Conservation (phyloP, 2,113 vertebrate species). For the Sebastes fasciatus region DNA sequence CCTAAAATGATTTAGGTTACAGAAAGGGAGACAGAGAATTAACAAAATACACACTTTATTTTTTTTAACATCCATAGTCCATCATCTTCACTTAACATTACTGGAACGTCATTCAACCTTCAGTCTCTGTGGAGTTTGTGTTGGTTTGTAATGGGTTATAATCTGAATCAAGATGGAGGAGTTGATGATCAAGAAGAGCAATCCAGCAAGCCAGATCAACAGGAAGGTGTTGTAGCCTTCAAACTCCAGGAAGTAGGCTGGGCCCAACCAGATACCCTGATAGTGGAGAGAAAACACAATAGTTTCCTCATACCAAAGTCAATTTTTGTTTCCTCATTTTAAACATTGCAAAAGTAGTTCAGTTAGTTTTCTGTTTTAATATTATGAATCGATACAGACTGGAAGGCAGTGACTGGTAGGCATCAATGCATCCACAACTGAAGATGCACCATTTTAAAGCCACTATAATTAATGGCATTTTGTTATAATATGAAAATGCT, state of each 20-base stretch:
- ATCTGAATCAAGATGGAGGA: conserved; percentile 89
- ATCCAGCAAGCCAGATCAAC: conserved; percentile 89
- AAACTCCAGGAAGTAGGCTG: conserved; percentile 94
- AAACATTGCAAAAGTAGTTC: not conserved
- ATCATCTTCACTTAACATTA: not conserved
- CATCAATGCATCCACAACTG: too few relatives aligned
- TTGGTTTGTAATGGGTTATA: conserved; percentile 87
- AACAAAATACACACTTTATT: conserved; percentile 34
- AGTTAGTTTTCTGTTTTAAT: not conserved
- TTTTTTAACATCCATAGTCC: not conserved
- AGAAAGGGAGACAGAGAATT: not conserved
- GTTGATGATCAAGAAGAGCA: conserved; percentile 92
- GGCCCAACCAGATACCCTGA: conserved; percentile 90
- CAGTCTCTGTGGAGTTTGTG: conserved; percentile 29
- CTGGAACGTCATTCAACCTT: conserved; percentile 66
- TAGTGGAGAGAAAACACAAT: not conserved
- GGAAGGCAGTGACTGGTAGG: too few relatives aligned
- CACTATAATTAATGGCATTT: not conserved
- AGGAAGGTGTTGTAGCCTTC: conserved; percentile 91
- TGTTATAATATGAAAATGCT: not conserved
- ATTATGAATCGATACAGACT: too few relatives aligned
- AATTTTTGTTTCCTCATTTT: not conserved
- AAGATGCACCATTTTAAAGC: not conserved
- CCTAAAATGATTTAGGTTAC: not conserved
- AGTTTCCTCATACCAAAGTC: not conserved